Evolutionary conservation across 2,113 vertebrate genomes (phyloP).

Genomic region (Sakesphorus luctuosus): DNA sequence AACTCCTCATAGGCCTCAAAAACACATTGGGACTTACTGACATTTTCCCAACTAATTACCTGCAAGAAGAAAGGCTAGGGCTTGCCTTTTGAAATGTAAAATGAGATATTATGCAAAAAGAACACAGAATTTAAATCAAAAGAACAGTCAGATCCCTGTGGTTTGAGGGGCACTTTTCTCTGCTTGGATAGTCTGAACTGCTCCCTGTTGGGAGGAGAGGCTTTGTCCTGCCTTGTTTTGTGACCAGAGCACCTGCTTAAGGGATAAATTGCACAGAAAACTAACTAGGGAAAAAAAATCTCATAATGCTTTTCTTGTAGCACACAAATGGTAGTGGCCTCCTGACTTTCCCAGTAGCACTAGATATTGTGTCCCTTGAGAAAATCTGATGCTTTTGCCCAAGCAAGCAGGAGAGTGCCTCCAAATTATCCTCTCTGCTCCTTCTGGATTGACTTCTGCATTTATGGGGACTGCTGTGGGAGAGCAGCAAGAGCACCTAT

Average conservation of each 20-base stretch:
- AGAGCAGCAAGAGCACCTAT: background rate
- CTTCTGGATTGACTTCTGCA: background rate
- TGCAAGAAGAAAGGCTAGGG: constrained; percentile 8
- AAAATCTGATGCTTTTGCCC: background rate
- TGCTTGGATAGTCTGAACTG: background rate
- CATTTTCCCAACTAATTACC: constrained; percentile 12
- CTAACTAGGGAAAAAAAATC: background rate
- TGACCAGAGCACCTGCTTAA: background rate
- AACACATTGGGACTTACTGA: background rate
- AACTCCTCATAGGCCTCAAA: background rate
- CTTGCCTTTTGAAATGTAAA: constrained; percentile 26
- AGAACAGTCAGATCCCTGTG: background rate
- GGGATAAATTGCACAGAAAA: background rate
- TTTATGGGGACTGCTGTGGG: background rate
- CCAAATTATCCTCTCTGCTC: background rate
- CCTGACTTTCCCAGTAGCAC: background rate
- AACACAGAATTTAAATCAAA: constrained; percentile 8
- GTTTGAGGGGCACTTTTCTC: background rate
- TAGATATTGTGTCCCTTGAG: background rate
- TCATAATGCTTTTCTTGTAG: background rate
- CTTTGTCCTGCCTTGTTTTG: background rate
- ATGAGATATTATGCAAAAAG: background rate
- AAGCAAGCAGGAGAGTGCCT: background rate
- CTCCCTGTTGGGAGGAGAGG: background rate
- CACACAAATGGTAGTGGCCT: background rate